Evolutionary conservation across 2,888 invertebrate species (phyloP).

Genomic region (Agonum fuliginosum): DNA sequence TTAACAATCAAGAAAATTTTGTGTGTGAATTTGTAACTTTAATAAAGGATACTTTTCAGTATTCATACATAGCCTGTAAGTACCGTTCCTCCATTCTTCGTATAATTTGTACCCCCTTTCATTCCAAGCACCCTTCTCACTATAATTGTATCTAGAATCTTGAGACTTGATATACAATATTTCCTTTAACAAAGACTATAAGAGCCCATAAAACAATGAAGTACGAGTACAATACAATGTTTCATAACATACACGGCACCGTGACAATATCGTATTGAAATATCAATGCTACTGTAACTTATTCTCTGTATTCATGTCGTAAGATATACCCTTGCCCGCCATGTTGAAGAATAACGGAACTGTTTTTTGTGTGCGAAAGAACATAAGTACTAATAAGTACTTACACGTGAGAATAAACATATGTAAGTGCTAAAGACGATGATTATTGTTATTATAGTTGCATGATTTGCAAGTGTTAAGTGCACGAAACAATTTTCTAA

Average conservation of each 20-base stretch:
- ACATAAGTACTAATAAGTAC: slow-evolving; percentile 11
- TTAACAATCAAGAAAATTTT: too few species aligned
- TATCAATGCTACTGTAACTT: background rate
- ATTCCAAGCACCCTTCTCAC: background rate
- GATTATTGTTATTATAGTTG: slow-evolving; percentile 23
- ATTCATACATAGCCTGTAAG: background rate
- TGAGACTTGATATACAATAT: slow-evolving; percentile 33
- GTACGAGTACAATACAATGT: slow-evolving; percentile 6
- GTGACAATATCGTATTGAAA: background rate
- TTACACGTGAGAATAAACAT: slow-evolving; percentile 33
- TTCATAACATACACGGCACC: background rate
- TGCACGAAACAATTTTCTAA: slow-evolving; percentile 10
- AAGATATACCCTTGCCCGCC: too few species aligned
- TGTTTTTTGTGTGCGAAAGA: slow-evolving; percentile 20
- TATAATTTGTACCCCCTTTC: background rate
- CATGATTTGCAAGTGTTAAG: slow-evolving; percentile 10
- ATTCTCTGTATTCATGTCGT: too few species aligned
- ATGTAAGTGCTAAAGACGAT: slow-evolving; percentile 13
- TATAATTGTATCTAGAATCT: slow-evolving; percentile 38
- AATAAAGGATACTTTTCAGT: background rate
- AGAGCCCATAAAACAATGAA: background rate
- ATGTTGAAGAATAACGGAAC: slow-evolving; percentile 27
- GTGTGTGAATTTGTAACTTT: background rate
- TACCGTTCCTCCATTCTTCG: background rate
- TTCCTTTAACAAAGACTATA: slow-evolving; percentile 4